phyloP scores from a whole-genome alignment of 2,888 invertebrate species.

The Trichogramma dendrolimi region DNA sequence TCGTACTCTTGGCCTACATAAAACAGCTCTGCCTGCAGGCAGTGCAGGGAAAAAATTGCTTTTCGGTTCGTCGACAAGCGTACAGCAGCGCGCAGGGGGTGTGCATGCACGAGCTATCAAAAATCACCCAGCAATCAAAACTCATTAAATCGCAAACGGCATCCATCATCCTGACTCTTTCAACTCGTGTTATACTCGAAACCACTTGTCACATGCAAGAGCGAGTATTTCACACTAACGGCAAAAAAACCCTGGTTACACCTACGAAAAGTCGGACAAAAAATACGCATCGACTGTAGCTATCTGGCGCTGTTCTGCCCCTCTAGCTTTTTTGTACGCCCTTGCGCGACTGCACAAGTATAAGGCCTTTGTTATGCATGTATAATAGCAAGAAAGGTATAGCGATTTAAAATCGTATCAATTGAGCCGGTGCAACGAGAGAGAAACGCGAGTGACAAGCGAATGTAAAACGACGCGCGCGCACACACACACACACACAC shows the following conservation, averaged over 20 bases:
- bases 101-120: neutral
- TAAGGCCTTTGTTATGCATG: no score
- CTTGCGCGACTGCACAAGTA: no score
- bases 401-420: slow-evolving; percentile 23
- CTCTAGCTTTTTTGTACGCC: no score
- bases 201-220: no score
- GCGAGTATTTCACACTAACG: neutral
- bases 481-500: no score
- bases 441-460: neutral
- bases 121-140: slow-evolving; percentile 17
- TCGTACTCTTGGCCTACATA: no score
- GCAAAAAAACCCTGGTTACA: neutral
- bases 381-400: no score
- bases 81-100: neutral
- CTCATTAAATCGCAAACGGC: slow-evolving; percentile 19
- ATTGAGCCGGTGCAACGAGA: neutral
- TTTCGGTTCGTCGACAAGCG: neutral
- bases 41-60: no score
- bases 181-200: no score
- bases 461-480: slow-evolving; percentile 13
- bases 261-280: neutral
- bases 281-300: neutral
- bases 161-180: slow-evolving; percentile 1
- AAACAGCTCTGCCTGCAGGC: no score
- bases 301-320: no score